Percentiles rank a stretch among this genome's conserved stretches.
Conservation (phyloP, 23 tunicate species). For the Ascidia mentula region DNA sequence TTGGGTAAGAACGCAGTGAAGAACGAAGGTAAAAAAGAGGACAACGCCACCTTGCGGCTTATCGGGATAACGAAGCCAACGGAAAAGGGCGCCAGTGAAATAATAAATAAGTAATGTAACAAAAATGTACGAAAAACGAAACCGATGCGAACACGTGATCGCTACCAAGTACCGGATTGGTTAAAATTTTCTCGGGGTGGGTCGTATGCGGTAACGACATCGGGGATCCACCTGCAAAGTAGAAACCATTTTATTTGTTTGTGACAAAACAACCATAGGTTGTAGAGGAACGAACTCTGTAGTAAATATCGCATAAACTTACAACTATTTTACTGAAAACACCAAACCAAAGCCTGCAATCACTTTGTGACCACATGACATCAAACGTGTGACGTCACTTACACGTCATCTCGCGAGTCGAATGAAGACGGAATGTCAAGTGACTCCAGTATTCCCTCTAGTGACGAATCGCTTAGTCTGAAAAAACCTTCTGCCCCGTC, state of each 20-base stretch:
- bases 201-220: no score
- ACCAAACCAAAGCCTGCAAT: no score
- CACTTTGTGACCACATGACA: no score
- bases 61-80: neutral
- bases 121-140: neutral
- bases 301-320: no score
- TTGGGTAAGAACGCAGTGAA: neutral
- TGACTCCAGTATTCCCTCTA: conserved; percentile 47
- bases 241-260: no score
- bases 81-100: neutral
- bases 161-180: conserved; percentile 6
- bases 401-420: conserved; percentile 12
- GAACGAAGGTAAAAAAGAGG: conserved; percentile 12
- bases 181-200: neutral
- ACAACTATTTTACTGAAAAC: no score
- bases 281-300: no score
- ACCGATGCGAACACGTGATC: neutral
- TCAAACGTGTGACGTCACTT: conserved; percentile 6
- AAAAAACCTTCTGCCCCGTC: conserved; percentile 34
- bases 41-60: no score
- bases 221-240: neutral
- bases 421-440: neutral
- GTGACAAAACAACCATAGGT: no score
- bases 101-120: conserved; percentile 4
- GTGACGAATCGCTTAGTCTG: conserved; percentile 33